Percentiles rank a stretch among this genome's conserved stretches.
These are phyloP conservation scores for Pseudomyrmex gracilis DNA, from an alignment of 1,140 invertebrate species.

Conservation along the genomic window DNA sequence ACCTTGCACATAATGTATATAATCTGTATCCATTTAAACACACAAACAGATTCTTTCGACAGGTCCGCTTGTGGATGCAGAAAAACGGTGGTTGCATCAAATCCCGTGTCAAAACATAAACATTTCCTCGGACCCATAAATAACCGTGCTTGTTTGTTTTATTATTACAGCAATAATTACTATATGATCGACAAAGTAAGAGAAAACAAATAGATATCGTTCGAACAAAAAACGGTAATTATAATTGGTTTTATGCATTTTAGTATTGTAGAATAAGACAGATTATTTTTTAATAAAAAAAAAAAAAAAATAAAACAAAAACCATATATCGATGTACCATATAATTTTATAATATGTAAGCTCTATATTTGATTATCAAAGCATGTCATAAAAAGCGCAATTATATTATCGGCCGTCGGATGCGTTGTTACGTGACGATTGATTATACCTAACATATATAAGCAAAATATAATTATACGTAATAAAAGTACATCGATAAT, in stretches of 20 bases:
- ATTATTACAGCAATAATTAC: background rate
- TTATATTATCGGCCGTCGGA: too few relatives aligned
- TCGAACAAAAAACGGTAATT: background rate
- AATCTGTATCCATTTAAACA: constrained; percentile 24
- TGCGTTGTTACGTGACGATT: too few relatives aligned
- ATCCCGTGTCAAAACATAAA: background rate
- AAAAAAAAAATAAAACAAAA: too few relatives aligned
- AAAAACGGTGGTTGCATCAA: background rate
- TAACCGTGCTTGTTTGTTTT: background rate
- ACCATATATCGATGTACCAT: too few relatives aligned
- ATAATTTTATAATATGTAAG: too few relatives aligned
- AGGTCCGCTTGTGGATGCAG: background rate
- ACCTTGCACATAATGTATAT: constrained; percentile 51
- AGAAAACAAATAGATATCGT: background rate
- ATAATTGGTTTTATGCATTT: background rate
- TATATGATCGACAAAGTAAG: background rate
- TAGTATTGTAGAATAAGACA: too few relatives aligned
- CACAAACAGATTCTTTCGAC: constrained; percentile 24
- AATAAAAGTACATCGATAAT: too few relatives aligned
- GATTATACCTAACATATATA: too few relatives aligned
- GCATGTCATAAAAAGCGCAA: too few relatives aligned
- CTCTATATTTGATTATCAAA: too few relatives aligned
- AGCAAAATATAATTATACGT: too few relatives aligned
- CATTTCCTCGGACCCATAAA: background rate
- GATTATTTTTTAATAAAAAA: too few relatives aligned